phyloP scores from a whole-genome alignment of 2,888 invertebrate genomes.

The Zhengitettix transpicula region DNA sequence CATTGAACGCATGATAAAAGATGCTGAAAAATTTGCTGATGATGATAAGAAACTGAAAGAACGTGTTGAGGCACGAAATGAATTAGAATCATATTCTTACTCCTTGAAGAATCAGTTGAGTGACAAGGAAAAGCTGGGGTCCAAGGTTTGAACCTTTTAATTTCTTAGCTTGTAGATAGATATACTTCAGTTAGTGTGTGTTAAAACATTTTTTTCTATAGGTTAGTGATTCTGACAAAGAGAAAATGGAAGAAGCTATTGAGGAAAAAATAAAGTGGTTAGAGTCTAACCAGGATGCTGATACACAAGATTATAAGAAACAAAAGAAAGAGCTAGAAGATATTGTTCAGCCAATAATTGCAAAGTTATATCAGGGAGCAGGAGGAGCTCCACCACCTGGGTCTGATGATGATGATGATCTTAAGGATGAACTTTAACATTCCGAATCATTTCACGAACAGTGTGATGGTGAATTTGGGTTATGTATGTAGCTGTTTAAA shows the following conservation, averaged over 20 bases:
- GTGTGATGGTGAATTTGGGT: not conserved
- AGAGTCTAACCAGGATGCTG: slow-evolving; percentile 86
- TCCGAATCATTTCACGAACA: not conserved
- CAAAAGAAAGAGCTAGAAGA: slow-evolving; percentile 92
- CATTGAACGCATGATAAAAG: slow-evolving; percentile 97
- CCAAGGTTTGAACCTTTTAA: slow-evolving; percentile 41
- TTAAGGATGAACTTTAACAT: slow-evolving; percentile 70
- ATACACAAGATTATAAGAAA: slow-evolving; percentile 80
- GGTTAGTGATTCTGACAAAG: slow-evolving; percentile 71
- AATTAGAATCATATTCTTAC: slow-evolving; percentile 93
- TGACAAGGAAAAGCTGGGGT: slow-evolving; percentile 93
- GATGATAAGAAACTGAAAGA: slow-evolving; percentile 96
- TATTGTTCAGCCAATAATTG: slow-evolving; percentile 91
- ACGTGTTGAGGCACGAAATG: slow-evolving; percentile 89
- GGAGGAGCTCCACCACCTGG: slow-evolving; percentile 58
- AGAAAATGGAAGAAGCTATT: slow-evolving; percentile 88
- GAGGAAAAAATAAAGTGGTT: slow-evolving; percentile 97
- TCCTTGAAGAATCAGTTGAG: slow-evolving; percentile 91
- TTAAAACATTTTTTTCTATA: slow-evolving; percentile 17
- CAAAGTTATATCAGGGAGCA: slow-evolving; percentile 83
- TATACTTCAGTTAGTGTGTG: not conserved
- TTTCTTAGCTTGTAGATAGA: not conserved
- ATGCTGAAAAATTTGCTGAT: slow-evolving; percentile 97
- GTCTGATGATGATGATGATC: slow-evolving; percentile 52
- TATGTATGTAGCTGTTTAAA: too few species aligned